A percentile compares a stretch with the other conserved stretches of the same genome.
Conservation (phyloP, 2,113 vertebrate species). For the Ptyas mucosa region DNA sequence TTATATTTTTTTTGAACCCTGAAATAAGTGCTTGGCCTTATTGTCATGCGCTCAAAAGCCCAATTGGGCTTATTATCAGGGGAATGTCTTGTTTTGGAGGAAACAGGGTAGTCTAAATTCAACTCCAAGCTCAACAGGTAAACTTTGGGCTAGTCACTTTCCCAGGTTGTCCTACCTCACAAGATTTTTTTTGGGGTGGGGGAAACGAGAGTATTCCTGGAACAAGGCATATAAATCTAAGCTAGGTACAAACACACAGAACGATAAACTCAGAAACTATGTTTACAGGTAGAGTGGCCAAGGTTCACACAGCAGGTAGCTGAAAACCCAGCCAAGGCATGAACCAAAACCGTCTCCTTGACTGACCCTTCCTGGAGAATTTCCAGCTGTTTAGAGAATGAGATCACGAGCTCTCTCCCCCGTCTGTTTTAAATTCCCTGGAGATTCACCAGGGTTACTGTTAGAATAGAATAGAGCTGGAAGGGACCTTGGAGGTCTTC, state of each 20-base stretch:
- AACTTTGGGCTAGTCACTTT: neutral
- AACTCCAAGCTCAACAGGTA: neutral
- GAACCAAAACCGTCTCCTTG: neutral
- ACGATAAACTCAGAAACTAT: neutral
- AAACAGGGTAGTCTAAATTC: neutral
- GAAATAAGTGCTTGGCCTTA: no score
- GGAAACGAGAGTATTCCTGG: neutral
- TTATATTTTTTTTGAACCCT: no score
- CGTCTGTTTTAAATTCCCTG: neutral
- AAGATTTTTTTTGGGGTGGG: no score
- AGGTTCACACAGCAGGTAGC: neutral
- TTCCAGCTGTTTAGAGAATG: neutral
- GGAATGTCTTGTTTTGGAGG: no score
- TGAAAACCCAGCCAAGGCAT: neutral
- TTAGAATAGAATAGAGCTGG: no score
- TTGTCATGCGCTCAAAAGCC: no score
- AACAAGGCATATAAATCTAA: neutral
- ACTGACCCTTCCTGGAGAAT: neutral
- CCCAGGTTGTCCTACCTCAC: neutral
- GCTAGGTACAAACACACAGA: neutral
- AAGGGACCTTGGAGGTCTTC: no score
- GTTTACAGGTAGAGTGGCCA: neutral
- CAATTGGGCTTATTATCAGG: no score
- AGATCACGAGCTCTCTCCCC: neutral
- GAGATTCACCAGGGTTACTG: neutral